A percentile compares a stretch with the other conserved stretches of the same genome.
These are phyloP conservation scores for Exephanes ischioxanthus DNA, from an alignment of 2,888 invertebrate genomes.

Conservation along the genomic window DNA sequence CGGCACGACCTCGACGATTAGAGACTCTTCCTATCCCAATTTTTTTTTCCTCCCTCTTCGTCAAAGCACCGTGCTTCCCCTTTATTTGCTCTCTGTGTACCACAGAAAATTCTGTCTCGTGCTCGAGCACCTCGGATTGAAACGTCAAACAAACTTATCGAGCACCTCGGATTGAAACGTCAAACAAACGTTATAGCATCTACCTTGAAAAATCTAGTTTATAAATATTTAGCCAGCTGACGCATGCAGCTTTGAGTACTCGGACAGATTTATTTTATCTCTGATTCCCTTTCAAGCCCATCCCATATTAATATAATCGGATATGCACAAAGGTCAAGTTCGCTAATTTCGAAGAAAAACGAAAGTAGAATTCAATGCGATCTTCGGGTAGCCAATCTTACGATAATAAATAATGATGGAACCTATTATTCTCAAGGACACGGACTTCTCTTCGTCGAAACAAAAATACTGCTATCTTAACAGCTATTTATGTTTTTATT, in stretches of 20 bases:
- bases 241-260: constrained; percentile 18
- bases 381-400: too few species aligned
- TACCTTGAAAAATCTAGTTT: constrained; percentile 56
- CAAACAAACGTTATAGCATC: constrained; percentile 48
- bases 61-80: not conserved
- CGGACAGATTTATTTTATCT: constrained; percentile 13
- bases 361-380: not conserved
- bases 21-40: constrained; percentile 22
- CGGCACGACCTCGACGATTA: constrained; percentile 37
- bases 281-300: constrained; percentile 6
- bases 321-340: constrained; percentile 42
- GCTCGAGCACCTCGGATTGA: constrained; percentile 28
- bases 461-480: not conserved
- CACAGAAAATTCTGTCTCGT: constrained; percentile 37
- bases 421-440: not conserved
- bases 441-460: not conserved
- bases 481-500: not conserved
- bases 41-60: not conserved
- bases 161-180: constrained; percentile 42
- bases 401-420: too few species aligned
- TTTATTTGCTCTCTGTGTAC: not conserved
- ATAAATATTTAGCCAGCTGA: constrained; percentile 54
- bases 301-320: constrained; percentile 8
- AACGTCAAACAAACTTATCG: constrained; percentile 49
- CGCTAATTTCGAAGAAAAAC: not conserved